Evolutionary conservation across 2,113 vertebrate genomes (phyloP).

Genomic region (Menura novaehollandiae): DNA sequence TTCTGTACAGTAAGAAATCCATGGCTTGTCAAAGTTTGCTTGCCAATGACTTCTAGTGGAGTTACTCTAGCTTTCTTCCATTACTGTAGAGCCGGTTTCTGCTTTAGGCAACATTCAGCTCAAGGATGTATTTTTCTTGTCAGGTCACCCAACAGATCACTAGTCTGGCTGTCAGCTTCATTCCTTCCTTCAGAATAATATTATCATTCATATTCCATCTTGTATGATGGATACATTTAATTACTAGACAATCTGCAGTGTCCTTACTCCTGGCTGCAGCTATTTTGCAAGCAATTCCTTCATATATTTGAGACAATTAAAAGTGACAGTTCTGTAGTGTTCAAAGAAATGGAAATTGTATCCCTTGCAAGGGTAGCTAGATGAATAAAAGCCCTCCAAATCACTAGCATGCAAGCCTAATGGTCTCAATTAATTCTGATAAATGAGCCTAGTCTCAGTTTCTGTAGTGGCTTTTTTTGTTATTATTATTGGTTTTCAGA

Average conservation of each 20-base stretch:
- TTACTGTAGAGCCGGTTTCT: not conserved
- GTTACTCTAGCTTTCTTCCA: not conserved
- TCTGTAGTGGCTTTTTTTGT: not conserved
- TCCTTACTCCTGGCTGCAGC: not conserved
- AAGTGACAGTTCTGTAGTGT: not conserved
- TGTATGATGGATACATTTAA: not conserved
- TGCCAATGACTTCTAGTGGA: not conserved
- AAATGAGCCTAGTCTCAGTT: not conserved
- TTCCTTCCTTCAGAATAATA: constrained; percentile 8
- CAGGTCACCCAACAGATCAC: not conserved
- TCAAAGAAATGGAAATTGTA: not conserved
- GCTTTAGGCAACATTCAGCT: not conserved
- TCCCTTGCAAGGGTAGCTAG: not conserved
- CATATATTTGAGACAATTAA: not conserved
- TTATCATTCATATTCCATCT: not conserved
- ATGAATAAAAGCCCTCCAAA: not conserved
- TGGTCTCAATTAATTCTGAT: not conserved
- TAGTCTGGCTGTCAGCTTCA: not conserved
- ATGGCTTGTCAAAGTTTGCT: not conserved
- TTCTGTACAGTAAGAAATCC: not conserved
- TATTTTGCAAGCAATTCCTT: constrained; percentile 18
- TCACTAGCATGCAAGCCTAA: not conserved
- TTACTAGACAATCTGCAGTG: not conserved
- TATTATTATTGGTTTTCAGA: not conserved
- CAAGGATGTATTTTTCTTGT: not conserved